Percentiles rank a stretch among this genome's conserved stretches.
These are phyloP conservation scores for Bucorvus abyssinicus DNA, from an alignment of 2,797 vertebrate species.

Conservation along the genomic window DNA sequence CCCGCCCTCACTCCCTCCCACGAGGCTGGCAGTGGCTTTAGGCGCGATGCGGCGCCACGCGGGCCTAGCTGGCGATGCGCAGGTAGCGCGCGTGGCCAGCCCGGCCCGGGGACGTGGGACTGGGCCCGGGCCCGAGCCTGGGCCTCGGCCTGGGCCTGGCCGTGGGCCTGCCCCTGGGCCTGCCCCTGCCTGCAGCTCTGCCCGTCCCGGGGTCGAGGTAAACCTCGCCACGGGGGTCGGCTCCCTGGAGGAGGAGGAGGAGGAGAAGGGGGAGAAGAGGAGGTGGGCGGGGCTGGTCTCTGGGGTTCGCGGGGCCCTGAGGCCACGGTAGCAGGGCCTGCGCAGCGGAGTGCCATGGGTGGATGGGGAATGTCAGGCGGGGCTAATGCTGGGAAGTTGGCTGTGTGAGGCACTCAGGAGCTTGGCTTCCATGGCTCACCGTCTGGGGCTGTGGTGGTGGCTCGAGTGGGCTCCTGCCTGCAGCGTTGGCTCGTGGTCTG, in stretches of 20 bases:
- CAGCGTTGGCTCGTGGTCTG: fast-evolving
- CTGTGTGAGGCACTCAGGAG: too few relatives aligned
- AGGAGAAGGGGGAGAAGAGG: fast-evolving
- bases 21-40: fast-evolving
- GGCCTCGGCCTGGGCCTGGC: neutral
- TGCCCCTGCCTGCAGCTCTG: neutral
- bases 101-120: too few relatives aligned
- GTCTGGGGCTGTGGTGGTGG: fast-evolving
- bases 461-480: too few relatives aligned
- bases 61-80: neutral
- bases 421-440: fast-evolving
- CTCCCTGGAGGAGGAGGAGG: too few relatives aligned
- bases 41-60: neutral
- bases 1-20: fast-evolving
- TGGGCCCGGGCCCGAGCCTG: neutral
- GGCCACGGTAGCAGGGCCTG: neutral
- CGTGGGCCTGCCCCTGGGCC: neutral
- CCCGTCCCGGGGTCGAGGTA: too few relatives aligned
- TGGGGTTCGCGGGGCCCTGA: too few relatives aligned
- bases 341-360: fast-evolving
- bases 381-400: neutral
- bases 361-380: too few relatives aligned
- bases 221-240: too few relatives aligned
- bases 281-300: fast-evolving
- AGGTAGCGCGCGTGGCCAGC: neutral